These are phyloP conservation scores for Terebella lapidaria DNA, from an alignment of 2,888 invertebrate genomes.

Conservation along the genomic window DNA sequence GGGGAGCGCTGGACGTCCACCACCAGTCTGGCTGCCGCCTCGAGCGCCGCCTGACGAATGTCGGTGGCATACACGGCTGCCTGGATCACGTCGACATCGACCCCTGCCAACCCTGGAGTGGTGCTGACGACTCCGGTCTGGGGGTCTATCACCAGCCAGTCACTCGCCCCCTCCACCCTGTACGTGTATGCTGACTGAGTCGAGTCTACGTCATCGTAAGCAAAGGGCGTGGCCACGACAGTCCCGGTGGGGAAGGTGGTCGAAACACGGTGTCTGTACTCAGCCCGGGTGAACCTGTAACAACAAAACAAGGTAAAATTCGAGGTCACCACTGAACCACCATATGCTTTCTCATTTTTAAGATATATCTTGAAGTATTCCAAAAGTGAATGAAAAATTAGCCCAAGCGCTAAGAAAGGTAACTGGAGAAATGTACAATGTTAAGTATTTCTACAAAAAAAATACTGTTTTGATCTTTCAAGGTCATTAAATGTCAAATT, in stretches of 20 bases:
- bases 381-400: no score
- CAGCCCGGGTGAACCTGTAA: constrained; percentile 13
- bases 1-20: neutral
- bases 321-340: no score
- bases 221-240: constrained; percentile 27
- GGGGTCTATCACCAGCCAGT: constrained; percentile 20
- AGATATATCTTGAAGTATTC: no score
- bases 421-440: no score
- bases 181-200: constrained; percentile 22
- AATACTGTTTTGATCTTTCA: no score
- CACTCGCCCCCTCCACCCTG: constrained; percentile 12
- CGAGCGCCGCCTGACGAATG: neutral
- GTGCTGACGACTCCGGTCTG: constrained; percentile 21
- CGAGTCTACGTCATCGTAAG: constrained; percentile 25
- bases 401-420: no score
- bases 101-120: constrained; percentile 5
- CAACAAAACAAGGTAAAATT: no score
- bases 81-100: neutral
- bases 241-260: constrained; percentile 21
- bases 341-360: no score
- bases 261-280: constrained; percentile 22
- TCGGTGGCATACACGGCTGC: neutral
- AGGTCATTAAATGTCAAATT: no score
- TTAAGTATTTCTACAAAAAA: no score
- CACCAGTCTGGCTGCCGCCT: neutral